Evolutionary conservation across 2,113 vertebrate genomes (phyloP), one percentile per base, ranked within the genome.

Genomic region (Alaudala cheleensis): DNA sequence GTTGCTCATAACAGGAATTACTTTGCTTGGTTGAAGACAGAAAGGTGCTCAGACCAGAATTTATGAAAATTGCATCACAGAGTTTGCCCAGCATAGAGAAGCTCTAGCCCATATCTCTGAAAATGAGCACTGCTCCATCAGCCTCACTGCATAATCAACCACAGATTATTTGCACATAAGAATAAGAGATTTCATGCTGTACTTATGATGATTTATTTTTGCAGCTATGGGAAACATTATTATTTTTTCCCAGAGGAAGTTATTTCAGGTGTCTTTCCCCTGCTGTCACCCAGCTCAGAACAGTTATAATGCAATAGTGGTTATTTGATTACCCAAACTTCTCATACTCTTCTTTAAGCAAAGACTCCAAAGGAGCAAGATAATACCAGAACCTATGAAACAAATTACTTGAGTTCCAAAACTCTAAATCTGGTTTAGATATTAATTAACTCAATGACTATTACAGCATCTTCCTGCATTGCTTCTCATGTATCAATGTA

Each of bases 241-340:
- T 29, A 29, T 65, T 49, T 37, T 54, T 17, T 3, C 23, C 3
- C 1, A 5, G 5, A 13, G 3, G 2, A 84, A 82, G 24, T 21
- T 82, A 11, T 42, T 33, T 21, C 57, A 56, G 8, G 12, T 71
- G 40, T 42, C 29, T 50, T 78, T 84, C 6, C 20, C 31, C 33
- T 76, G 20, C 34, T 50, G 33, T 31, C 50, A 42, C 37, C 12
- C 29, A 49, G 19, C 60, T 83, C 54, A 67, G 44, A 47, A 58
- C 62, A 44, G 25, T 8, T 33, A 4, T 2, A 37, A 58, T 4
- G 2, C 28, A 17, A 28, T 14, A 29, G 14, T 5, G 1, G 7
- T 66, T 60, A 21, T 15, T 14, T 78, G 40, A 19, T 37, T 4
- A 37, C 15, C 73, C 6, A 76, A 64, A 45, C 12, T 45, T 29